A percentile compares a stretch with the other conserved stretches of the same genome.
These are phyloP conservation scores for Peromyscus eremicus DNA, from an alignment of 2,797 vertebrate species.

Conservation along the genomic window DNA sequence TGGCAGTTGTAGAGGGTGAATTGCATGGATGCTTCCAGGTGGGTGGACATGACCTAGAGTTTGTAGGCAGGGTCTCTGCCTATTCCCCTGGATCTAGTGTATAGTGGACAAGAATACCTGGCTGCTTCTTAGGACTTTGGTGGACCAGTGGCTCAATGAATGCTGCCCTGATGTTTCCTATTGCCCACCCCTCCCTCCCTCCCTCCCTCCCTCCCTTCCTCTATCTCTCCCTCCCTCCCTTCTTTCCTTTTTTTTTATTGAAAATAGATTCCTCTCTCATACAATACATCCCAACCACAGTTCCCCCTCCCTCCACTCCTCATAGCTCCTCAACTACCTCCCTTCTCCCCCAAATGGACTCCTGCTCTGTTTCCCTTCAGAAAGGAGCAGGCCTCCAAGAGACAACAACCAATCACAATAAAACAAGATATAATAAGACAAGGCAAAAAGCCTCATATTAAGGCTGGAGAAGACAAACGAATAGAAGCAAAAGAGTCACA, in stretches of 20 bases:
- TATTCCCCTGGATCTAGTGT: not conserved
- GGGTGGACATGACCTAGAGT: not conserved
- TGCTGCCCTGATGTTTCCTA: not conserved
- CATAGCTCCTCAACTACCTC: not conserved
- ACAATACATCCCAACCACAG: not conserved
- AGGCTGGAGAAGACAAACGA: not conserved
- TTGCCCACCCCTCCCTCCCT: not conserved
- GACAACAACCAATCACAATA: not conserved
- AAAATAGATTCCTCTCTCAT: not conserved
- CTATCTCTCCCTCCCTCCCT: rapidly evolving
- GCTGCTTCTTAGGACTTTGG: not conserved
- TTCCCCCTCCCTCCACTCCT: not conserved
- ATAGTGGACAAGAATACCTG: not conserved
- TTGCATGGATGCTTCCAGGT: not conserved
- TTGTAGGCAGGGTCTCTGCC: not conserved
- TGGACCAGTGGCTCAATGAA: not conserved
- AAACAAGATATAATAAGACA: not conserved
- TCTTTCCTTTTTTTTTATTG: not conserved
- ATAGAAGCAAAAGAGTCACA: not conserved
- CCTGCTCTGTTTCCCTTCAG: not conserved
- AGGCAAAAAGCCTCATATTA: not conserved
- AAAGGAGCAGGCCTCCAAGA: not conserved
- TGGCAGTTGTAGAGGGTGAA: not conserved
- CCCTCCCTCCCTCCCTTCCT: no score
- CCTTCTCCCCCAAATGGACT: not conserved